phyloP scores from a whole-genome alignment of 2,113 vertebrate genomes.

The Ursus arctos region DNA sequence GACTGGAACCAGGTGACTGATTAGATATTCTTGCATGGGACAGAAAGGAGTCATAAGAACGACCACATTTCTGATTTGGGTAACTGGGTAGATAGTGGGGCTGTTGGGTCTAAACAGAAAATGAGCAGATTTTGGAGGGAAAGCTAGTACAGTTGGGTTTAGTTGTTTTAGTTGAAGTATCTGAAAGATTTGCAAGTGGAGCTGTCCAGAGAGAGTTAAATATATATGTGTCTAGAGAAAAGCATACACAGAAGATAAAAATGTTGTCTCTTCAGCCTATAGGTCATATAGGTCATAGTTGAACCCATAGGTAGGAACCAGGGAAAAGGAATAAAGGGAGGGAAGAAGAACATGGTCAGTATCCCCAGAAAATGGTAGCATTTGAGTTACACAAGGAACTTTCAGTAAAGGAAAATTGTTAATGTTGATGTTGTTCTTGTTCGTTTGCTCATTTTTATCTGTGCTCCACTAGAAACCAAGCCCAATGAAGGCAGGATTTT shows the following conservation, averaged over 20 bases:
- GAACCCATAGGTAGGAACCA: neutral
- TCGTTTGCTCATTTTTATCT: neutral
- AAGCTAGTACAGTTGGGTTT: neutral
- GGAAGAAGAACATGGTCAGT: neutral
- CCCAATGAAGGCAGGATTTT: neutral
- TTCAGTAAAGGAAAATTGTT: neutral
- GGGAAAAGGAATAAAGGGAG: neutral
- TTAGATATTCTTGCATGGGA: neutral
- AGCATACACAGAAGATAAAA: neutral
- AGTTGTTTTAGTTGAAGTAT: neutral
- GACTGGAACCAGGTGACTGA: neutral
- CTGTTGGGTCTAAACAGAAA: neutral
- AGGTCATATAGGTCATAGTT: neutral
- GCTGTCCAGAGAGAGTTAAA: neutral
- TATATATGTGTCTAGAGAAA: neutral
- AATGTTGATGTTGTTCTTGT: neutral
- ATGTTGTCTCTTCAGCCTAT: neutral
- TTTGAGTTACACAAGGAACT: neutral
- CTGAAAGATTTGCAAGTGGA: neutral
- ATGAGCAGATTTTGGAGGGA: neutral
- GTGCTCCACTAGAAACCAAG: neutral
- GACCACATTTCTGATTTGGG: neutral
- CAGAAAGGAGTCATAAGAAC: neutral
- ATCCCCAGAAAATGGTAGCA: neutral
- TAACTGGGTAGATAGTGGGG: neutral